Percentiles rank a stretch among this genome's conserved stretches.
Conservation (phyloP, 2,113 vertebrate genomes). For the Amphiprion ocellaris region DNA sequence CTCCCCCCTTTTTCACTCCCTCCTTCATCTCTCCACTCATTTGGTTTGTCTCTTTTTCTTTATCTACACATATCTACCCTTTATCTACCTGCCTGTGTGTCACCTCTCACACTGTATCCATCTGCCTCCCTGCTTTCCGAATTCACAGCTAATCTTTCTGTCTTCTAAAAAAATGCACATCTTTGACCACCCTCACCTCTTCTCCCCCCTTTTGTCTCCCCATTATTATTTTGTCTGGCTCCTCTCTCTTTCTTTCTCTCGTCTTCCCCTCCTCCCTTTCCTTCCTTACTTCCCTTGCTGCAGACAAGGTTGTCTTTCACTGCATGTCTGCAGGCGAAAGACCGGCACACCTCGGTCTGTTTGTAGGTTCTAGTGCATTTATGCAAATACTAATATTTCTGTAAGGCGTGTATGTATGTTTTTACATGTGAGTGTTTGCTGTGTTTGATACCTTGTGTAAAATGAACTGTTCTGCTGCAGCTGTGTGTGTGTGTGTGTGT, state of each 20-base stretch:
- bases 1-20: conserved; percentile 1
- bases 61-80: conserved; percentile 39
- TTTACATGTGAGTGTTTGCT: background rate
- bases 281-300: background rate
- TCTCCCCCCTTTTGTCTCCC: background rate
- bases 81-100: conserved; percentile 5
- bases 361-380: conserved; percentile 21
- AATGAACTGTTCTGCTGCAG: background rate
- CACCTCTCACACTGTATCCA: background rate
- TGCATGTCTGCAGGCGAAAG: conserved; percentile 35
- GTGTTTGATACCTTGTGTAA: conserved; percentile 18
- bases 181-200: conserved; percentile 1
- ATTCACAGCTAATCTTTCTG: background rate
- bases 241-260: conserved; percentile 3
- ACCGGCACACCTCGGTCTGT: conserved; percentile 9
- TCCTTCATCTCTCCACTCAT: conserved; percentile 38
- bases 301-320: conserved; percentile 63
- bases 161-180: conserved; percentile 6
- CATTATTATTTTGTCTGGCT: conserved; percentile 24
- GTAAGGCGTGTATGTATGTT: background rate
- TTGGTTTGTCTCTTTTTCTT: conserved; percentile 7
- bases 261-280: background rate
- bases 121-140: background rate
- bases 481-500: background rate
- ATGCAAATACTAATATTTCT: conserved; percentile 28